phyloP scores from a whole-genome alignment of 1,140 invertebrate genomes.

The Philaenus spumarius region DNA sequence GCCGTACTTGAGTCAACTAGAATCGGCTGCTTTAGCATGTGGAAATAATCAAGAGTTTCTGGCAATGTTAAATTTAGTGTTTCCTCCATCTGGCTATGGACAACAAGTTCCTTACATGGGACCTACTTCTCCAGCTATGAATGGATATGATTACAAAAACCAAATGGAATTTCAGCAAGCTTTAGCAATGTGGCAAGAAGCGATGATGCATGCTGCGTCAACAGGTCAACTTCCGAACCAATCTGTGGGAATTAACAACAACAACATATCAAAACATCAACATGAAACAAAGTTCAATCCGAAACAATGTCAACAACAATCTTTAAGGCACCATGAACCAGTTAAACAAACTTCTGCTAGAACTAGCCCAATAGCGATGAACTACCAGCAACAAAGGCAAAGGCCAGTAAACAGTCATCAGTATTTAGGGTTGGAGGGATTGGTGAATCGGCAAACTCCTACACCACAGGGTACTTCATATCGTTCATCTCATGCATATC shows the following conservation, averaged over 20 bases:
- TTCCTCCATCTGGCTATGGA: slow-evolving; percentile 13
- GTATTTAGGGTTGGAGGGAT: no score
- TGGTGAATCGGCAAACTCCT: no score
- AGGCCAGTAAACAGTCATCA: no score
- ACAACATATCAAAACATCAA: slow-evolving; percentile 15
- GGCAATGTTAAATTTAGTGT: slow-evolving; percentile 34
- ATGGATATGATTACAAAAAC: slow-evolving; percentile 44
- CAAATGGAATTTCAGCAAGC: slow-evolving; percentile 44
- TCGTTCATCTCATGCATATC: no score
- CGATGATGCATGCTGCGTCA: slow-evolving; percentile 37
- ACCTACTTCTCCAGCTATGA: slow-evolving; percentile 7
- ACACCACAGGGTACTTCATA: no score
- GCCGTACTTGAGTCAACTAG: slow-evolving; percentile 57
- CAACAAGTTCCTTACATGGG: slow-evolving; percentile 12
- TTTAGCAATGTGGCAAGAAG: slow-evolving; percentile 58
- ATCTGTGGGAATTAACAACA: neutral
- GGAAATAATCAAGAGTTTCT: slow-evolving; percentile 43
- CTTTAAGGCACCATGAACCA: neutral
- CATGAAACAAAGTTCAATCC: slow-evolving; percentile 18
- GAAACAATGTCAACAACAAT: slow-evolving; percentile 7
- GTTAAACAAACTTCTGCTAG: slow-evolving; percentile 36
- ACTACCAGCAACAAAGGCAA: slow-evolving; percentile 29
- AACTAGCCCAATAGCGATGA: slow-evolving; percentile 42
- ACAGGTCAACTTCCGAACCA: slow-evolving; percentile 6
- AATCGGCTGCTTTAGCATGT: slow-evolving; percentile 33